phyloP scores from a whole-genome alignment of 2,113 vertebrate species.

The Oryzias curvinotus region DNA sequence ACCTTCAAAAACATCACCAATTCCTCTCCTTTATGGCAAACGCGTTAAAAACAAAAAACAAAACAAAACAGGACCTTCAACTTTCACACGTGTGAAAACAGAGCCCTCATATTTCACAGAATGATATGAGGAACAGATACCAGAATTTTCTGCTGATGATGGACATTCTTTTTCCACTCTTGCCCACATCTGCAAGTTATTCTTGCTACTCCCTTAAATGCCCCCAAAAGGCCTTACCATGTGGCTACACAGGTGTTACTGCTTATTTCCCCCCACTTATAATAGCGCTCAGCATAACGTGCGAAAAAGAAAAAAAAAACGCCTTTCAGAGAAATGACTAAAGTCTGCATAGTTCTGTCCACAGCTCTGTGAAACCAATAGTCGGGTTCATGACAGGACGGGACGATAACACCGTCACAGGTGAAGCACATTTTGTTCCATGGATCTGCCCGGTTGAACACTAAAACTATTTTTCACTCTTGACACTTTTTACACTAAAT shows the following conservation, averaged over 20 bases:
- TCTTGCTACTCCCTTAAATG: neutral
- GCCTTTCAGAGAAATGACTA: neutral
- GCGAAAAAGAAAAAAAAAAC: too few species aligned
- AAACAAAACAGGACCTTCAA: too few species aligned
- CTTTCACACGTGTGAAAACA: neutral
- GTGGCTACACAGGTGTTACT: constrained; percentile 7
- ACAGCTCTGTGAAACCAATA: too few species aligned
- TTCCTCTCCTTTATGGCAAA: neutral
- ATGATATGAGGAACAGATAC: constrained; percentile 15
- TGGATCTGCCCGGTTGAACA: too few species aligned
- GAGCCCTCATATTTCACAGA: neutral
- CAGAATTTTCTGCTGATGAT: constrained; percentile 19
- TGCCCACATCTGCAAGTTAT: constrained; percentile 3
- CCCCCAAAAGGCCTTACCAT: neutral
- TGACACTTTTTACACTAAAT: too few species aligned
- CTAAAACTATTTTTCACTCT: too few species aligned
- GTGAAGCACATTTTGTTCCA: too few species aligned
- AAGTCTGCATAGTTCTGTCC: constrained; percentile 7
- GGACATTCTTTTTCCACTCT: constrained; percentile 8
- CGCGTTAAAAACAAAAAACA: neutral
- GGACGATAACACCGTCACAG: too few species aligned
- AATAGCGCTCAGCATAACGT: too few species aligned
- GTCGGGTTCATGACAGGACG: too few species aligned
- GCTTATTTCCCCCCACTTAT: neutral
- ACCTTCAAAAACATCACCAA: neutral